Evolutionary conservation across 2,888 invertebrate genomes (phyloP).

Genomic region (Molorchus minor): DNA sequence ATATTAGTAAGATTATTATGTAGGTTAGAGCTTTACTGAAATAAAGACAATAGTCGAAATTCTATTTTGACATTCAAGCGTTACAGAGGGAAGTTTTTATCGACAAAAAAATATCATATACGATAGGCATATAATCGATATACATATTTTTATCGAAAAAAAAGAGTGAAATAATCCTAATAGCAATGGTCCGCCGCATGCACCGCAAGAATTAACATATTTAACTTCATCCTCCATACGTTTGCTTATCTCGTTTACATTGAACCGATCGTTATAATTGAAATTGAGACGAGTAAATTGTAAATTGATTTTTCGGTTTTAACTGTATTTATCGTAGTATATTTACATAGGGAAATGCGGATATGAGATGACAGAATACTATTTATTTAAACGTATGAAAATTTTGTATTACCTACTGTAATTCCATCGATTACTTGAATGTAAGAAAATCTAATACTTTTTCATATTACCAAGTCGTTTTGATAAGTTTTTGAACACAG

Average conservation of each 20-base stretch:
- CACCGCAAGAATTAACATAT: slow-evolving; percentile 23
- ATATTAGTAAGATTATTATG: no score
- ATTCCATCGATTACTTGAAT: no score
- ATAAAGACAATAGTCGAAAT: no score
- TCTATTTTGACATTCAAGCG: no score
- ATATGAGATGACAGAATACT: neutral
- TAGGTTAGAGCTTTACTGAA: no score
- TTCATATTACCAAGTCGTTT: no score
- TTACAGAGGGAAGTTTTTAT: no score
- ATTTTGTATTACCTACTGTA: no score
- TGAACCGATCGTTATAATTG: slow-evolving; percentile 24
- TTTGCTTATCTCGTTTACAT: slow-evolving; percentile 26
- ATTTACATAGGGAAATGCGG: slow-evolving; percentile 6
- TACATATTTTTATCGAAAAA: slow-evolving; percentile 8
- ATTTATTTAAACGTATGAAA: no score
- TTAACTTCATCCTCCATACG: slow-evolving; percentile 19
- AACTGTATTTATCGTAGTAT: neutral
- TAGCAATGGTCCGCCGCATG: slow-evolving; percentile 17
- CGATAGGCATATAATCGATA: neutral
- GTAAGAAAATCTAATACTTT: no score
- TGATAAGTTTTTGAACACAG: no score
- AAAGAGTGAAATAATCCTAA: slow-evolving; percentile 12
- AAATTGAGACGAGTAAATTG: slow-evolving; percentile 17
- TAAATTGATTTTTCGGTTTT: slow-evolving; percentile 5
- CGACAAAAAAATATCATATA: neutral